Evolutionary conservation across 2,888 invertebrate species (phyloP).

Genomic region (Blastobasis lacticolella): DNA sequence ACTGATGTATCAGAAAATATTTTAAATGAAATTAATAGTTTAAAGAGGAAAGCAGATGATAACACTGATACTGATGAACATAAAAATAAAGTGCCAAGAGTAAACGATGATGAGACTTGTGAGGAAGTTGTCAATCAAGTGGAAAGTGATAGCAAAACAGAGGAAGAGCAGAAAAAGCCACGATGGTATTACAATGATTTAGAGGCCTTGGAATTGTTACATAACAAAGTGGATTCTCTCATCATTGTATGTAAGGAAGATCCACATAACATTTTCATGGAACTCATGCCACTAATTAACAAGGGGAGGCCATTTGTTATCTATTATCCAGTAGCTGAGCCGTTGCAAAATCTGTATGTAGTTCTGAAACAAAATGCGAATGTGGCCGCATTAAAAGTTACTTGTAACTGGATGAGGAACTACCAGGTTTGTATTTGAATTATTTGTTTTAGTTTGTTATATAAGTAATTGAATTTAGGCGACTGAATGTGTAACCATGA

Average conservation of each 20-base stretch:
- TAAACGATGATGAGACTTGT: constrained; percentile 6
- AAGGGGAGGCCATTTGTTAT: constrained; percentile 90
- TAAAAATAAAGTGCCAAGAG: constrained; percentile 42
- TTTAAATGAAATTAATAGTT: constrained; percentile 7
- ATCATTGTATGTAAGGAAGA: constrained; percentile 89
- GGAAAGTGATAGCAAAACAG: constrained; percentile 7
- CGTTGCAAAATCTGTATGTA: constrained; percentile 87
- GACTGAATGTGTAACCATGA: no score
- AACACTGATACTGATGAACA: constrained; percentile 25
- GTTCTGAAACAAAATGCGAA: constrained; percentile 82
- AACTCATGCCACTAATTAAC: constrained; percentile 83
- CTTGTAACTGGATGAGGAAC: constrained; percentile 89
- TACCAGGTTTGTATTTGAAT: constrained; percentile 81
- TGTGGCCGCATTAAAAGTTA: constrained; percentile 84
- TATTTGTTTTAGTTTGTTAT: neutral
- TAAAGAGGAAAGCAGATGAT: constrained; percentile 26
- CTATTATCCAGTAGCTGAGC: constrained; percentile 86
- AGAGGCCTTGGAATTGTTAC: constrained; percentile 76
- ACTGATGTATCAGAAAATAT: constrained; percentile 27
- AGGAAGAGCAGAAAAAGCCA: constrained; percentile 62
- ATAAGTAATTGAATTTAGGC: no score
- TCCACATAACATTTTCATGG: constrained; percentile 84
- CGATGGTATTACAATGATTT: constrained; percentile 82
- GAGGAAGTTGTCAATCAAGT: constrained; percentile 5
- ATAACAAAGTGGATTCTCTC: constrained; percentile 81